Conservation (phyloP, 2,113 vertebrate genomes). For the Panurus biarmicus region DNA sequence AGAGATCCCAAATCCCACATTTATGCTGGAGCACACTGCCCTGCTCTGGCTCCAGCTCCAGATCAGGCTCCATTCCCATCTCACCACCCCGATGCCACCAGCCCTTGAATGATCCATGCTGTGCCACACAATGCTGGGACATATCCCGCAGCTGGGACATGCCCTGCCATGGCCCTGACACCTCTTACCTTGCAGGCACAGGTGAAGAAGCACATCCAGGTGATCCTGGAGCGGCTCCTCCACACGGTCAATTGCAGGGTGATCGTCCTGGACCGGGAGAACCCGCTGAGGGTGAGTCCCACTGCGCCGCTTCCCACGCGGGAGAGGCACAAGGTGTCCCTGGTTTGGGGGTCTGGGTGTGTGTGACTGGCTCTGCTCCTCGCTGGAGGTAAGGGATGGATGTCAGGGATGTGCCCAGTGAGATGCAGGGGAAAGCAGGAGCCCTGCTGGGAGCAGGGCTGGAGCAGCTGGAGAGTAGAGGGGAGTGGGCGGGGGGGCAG, state of each 20-base stretch:
- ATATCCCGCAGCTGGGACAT: fast-evolving
- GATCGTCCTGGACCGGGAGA: conserved; percentile 45
- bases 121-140: neutral
- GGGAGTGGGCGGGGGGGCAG: neutral
- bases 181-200: neutral
- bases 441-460: neutral
- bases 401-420: neutral
- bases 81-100: neutral
- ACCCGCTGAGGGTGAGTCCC: conserved; percentile 31
- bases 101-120: neutral
- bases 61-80: neutral
- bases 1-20: neutral
- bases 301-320: fast-evolving
- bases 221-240: conserved; percentile 33
- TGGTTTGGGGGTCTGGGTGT: fast-evolving
- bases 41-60: neutral
- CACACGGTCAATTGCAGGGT: conserved; percentile 19
- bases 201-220: conserved; percentile 33
- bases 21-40: neutral
- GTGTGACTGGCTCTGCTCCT: neutral
- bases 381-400: neutral
- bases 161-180: neutral
- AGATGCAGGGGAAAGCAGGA: neutral
- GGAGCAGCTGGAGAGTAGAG: fast-evolving
- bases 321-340: fast-evolving